Conservation (phyloP, 1,140 invertebrate genomes). For the Calephelis nemesis region DNA sequence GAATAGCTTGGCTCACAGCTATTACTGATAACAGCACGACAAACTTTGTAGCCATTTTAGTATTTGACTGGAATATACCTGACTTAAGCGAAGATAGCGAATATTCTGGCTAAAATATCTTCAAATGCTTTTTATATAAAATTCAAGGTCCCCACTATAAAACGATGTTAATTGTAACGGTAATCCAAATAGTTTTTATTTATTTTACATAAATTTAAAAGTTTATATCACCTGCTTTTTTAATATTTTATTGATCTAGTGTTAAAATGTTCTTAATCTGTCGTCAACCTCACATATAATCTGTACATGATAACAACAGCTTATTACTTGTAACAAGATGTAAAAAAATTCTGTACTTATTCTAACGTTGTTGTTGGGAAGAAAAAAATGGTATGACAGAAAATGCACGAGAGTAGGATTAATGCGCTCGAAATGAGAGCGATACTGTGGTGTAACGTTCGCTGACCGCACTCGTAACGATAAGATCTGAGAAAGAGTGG, state of each 20-base stretch:
- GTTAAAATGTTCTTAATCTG: background rate
- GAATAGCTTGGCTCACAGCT: background rate
- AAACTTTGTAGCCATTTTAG: background rate
- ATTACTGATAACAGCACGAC: background rate
- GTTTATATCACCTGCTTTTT: background rate
- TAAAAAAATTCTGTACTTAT: no score
- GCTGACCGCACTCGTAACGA: no score
- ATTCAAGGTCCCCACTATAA: background rate
- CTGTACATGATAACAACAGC: no score
- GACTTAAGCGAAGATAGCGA: background rate
- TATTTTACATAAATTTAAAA: conserved; percentile 16
- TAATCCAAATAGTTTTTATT: background rate
- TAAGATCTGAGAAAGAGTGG: no score
- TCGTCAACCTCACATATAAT: background rate
- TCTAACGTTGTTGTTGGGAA: no score
- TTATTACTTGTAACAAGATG: no score
- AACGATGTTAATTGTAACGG: background rate
- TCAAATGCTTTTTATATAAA: background rate
- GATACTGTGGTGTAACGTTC: no score
- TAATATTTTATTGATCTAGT: background rate
- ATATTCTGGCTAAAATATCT: background rate
- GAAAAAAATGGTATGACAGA: no score
- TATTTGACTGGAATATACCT: background rate
- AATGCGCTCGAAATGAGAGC: no score
- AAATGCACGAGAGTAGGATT: no score